Base-by-base conservation (phyloP, 1,140 invertebrate genomes). In the Venturia canescens region DNA sequence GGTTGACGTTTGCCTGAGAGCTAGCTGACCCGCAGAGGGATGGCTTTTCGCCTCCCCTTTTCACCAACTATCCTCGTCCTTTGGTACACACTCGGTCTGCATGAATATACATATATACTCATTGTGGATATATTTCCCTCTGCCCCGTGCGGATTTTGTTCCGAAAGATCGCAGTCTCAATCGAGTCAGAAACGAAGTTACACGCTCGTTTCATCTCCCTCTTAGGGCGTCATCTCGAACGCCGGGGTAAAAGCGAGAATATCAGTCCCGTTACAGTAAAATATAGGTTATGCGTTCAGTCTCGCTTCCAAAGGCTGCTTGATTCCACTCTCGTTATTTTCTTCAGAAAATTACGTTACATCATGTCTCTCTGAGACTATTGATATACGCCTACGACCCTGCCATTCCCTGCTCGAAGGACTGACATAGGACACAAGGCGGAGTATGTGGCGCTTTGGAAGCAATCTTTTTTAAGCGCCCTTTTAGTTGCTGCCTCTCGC, bases 131-230 rank as follows among this genome's bases (percentile, higher is more conserved):
- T 44, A 44, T 44, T 11, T 44, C 13, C 21, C 31, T 48, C 11
- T 18, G 3, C 16, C n/a, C 23, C 26, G 53, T 34, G 31, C 53
- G 57, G 57, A 77, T 77, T 63, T 48, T 66, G 78, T 83, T 84
- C 83, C 82, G 79, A 83, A 86, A 88, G 84, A 86, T 87, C 83
- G 83, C 80, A 80, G 80, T 82, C 60, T 80, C 85, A 87, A 87
- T 87, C 75, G 84, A 86, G 85, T 87, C 86, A 85, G 84, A 86
- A 87, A 87, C 78, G 84, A 87, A 83, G 87, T 88, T 88, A 88
- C 80, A 77, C 57, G 57, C 74, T 67, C 84, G 83, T 87, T 87
- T 86, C 83, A 85, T 86, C 83, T 84, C 86, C 84, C 66, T 57
- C 26, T 29, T 63, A 34, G 75, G 75, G 53, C 75, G 60, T 44